Evolutionary conservation across 1,140 invertebrate genomes (phyloP), one percentile per base, ranked within the genome.

Genomic region (Drosophila santomea): DNA sequence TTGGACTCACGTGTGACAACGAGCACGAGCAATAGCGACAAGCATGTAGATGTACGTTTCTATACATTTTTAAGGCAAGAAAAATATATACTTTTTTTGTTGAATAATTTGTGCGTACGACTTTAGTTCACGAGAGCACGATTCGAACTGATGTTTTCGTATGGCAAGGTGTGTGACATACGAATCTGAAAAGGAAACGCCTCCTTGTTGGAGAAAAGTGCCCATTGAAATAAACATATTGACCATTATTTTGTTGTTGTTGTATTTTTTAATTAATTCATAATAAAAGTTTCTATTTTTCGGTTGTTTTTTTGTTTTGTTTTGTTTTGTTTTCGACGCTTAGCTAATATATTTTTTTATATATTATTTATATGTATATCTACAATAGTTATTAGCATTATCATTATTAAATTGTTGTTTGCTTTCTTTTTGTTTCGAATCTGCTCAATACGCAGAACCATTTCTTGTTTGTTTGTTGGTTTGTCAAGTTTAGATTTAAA

Each of bases 281-380:
- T 88, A 86, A 88, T 88, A 88, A 88, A 88, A 88, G 83, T 88
- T 88, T 89, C 85, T 88, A 88, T 88, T 88, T 86, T 83, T 86
- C 83, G 78, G 63, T 88, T 69, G 48, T 39, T 39, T 39, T 39
- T 38, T 38, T 38, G 25, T 38, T 36, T 12, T 36, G 8, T 38
- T 38, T 38, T 39, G 38, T 62, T 62, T 50, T 41, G 2, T 62
- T 69, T 61, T 88, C 38, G 69, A 83, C 72, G 84, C 83, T 88
- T 88, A 88, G 79, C 84, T 88, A 88, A 86, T 86, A 86, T 86
- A 88, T 88, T 72, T 78, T 17, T 78, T 76, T 61, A 61, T 75
- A 75, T 80, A 76, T 80, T 66, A 80, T 82, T 88, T 77, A 86
- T 82, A 88, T 88, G 83, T 88, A 88, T 88, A 88, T 88, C 83